Base-by-base conservation (phyloP, 2,888 invertebrate species). In the Allacma fusca region DNA sequence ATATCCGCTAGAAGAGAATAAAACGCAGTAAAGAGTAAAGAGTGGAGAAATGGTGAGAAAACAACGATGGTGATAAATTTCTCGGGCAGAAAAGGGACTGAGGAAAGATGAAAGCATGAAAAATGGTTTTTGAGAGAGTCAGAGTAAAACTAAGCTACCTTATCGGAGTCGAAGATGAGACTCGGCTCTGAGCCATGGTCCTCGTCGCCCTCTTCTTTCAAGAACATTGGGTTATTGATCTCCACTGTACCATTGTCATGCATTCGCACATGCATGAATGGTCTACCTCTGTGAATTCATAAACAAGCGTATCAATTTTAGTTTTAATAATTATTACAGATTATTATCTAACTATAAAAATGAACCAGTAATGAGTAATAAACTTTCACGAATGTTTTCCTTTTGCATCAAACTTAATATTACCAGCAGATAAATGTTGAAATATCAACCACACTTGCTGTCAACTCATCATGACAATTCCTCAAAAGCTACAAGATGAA, bases 181-280 rank as follows among this genome's bases (percentile, higher is more conserved):
- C 86, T 87, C 72, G 88, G 88, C 77, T 87, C 87, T 40, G 87
- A 82, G 1, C 89, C 88, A 78, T 85, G 84, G 78, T 85, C 84
- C 43, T 85, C 85, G 69, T 86, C 86, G 72, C 86, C 83, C 80
- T 90, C 91, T 79, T 91, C 92, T 76, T 90, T 89, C 85, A 93
- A 90, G 87, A 94, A 95, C 91, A 94, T 94, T 34, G 94, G 94
- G 89, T 95, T 95, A 86, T 89, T 91, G 85, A 93, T 93, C 89
- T 94, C 94, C 85, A 94, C 93, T 70, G 86, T 87, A 40, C 86
- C 86, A 87, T 93, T 94, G 87, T 94, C 94, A 78, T 93, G 90
- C 85, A 94, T 91, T 16, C 94, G 89, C 79, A 92, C 91, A 88
- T 94, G 94, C 83, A 91, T 91, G 86, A 94, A 94, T 72, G 91